Evolutionary conservation across 1,140 invertebrate genomes (phyloP).

Genomic region (Eriosoma lanigerum): DNA sequence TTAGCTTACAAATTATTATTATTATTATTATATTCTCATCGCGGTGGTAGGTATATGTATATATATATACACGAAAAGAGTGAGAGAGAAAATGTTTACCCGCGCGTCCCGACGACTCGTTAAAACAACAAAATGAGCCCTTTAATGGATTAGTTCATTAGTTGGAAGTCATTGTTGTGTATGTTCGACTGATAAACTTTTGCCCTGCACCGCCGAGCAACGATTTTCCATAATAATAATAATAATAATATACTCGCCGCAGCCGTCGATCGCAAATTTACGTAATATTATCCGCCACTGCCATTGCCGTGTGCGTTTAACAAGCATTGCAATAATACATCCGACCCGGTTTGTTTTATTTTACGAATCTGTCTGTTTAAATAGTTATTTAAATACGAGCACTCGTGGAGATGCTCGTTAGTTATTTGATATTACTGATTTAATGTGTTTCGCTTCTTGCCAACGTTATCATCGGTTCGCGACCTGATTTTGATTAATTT

Average conservation of each 20-base stretch:
- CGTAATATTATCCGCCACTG: slow-evolving; percentile 4
- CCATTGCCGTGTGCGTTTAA: slow-evolving; percentile 14
- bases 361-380: slow-evolving; percentile 32
- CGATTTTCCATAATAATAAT: no score
- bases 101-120: slow-evolving; percentile 33
- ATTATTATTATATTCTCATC: background rate
- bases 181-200: slow-evolving; percentile 51
- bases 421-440: slow-evolving; percentile 2
- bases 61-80: background rate
- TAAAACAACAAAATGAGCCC: slow-evolving; percentile 51
- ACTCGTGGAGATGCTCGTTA: slow-evolving; percentile 4
- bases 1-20: slow-evolving; percentile 38
- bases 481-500: no score
- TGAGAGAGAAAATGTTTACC: slow-evolving; percentile 42
- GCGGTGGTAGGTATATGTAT: background rate
- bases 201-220: background rate
- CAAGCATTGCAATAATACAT: slow-evolving; percentile 1
- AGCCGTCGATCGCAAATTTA: slow-evolving; percentile 3
- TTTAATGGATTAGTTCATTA: slow-evolving; percentile 52
- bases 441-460: background rate
- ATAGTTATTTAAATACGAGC: slow-evolving; percentile 15
- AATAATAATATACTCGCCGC: no score
- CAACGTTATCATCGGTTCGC: background rate
- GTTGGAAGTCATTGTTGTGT: slow-evolving; percentile 50
- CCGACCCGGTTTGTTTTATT: slow-evolving; percentile 3